Conservation (phyloP, 2,113 vertebrate genomes). For the Antechinus stuartii region DNA sequence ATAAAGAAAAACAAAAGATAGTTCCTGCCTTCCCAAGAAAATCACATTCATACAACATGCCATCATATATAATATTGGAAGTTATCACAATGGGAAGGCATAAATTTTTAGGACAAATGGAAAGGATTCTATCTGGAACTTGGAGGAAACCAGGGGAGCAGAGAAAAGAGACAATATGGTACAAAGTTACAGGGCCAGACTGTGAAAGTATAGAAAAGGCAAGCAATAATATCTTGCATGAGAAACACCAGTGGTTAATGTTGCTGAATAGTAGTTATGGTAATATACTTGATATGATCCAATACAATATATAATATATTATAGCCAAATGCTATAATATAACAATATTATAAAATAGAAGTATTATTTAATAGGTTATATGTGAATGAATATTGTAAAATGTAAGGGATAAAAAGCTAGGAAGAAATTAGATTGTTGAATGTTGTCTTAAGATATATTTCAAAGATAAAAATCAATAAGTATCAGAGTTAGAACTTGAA, state of each 20-base stretch:
- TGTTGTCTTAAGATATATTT: background rate
- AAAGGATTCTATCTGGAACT: background rate
- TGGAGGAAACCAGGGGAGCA: background rate
- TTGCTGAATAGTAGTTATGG: background rate
- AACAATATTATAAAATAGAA: too few relatives aligned
- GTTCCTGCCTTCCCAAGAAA: background rate
- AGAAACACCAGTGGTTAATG: accelerated
- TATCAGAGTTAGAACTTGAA: background rate
- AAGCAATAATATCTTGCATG: background rate
- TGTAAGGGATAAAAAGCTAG: background rate
- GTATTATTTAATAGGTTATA: too few relatives aligned
- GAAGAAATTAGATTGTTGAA: background rate
- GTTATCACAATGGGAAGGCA: background rate
- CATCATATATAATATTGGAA: background rate
- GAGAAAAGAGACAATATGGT: background rate
- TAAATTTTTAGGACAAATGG: background rate
- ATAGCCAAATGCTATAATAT: too few relatives aligned
- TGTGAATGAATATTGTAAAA: background rate
- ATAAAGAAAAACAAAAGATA: background rate
- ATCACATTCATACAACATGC: background rate
- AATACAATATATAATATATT: too few relatives aligned
- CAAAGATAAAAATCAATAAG: background rate
- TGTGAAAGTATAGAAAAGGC: background rate
- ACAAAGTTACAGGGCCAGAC: accelerated
- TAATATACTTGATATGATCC: background rate